Evolutionary conservation across 2,888 invertebrate species (phyloP).

Genomic region (Tetropium fuscum): DNA sequence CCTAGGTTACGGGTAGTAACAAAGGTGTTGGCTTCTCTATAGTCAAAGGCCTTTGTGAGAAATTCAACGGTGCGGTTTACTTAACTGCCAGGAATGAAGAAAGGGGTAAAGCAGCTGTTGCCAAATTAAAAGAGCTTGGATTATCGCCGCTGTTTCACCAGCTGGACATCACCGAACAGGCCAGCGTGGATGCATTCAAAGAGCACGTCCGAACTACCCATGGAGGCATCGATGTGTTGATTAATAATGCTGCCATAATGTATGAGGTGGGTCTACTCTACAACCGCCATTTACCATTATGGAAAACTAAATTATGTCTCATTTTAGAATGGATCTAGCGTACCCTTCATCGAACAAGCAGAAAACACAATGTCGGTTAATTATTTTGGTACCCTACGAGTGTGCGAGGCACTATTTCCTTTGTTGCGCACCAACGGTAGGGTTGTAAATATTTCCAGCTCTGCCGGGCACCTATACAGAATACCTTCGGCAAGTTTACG

Average conservation of each 20-base stretch:
- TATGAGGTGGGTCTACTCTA: constrained; percentile 67
- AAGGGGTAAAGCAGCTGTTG: constrained; percentile 72
- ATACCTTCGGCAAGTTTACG: constrained; percentile 72
- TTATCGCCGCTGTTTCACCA: constrained; percentile 73
- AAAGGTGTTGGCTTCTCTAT: constrained; percentile 79
- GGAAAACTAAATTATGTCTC: too few relatives aligned
- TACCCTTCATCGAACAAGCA: constrained; percentile 76
- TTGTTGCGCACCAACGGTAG: constrained; percentile 76
- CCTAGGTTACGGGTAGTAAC: constrained; percentile 78
- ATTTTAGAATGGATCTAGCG: constrained; percentile 67
- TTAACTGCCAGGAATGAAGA: constrained; percentile 74
- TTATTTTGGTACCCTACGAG: constrained; percentile 74
- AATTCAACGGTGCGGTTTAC: constrained; percentile 77
- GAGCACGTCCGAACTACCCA: constrained; percentile 72
- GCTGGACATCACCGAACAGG: constrained; percentile 74
- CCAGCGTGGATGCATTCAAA: constrained; percentile 71
- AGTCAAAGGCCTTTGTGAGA: constrained; percentile 75
- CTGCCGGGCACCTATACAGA: constrained; percentile 72
- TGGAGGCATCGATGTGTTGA: constrained; percentile 77
- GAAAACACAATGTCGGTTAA: constrained; percentile 77
- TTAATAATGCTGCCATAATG: constrained; percentile 84
- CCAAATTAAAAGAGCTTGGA: constrained; percentile 70
- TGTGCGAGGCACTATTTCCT: constrained; percentile 79
- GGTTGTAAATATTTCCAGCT: constrained; percentile 83
- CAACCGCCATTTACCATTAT: too few relatives aligned